phyloP scores from a whole-genome alignment of 2,113 vertebrate genomes.

The Peromyscus leucopus region DNA sequence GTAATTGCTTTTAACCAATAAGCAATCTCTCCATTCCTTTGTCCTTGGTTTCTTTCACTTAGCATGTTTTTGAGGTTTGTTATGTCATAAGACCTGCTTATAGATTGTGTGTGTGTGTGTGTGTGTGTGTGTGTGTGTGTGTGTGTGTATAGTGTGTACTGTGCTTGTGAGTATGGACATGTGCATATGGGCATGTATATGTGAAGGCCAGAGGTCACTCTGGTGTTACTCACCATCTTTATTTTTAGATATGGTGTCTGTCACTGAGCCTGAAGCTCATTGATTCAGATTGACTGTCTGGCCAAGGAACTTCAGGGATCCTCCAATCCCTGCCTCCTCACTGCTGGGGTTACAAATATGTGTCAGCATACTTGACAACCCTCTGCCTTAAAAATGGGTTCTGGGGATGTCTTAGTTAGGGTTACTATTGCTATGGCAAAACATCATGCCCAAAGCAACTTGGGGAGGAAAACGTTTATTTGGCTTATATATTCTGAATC shows the following conservation, averaged over 20 bases:
- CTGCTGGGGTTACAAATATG: background rate
- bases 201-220: background rate
- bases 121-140: too few relatives aligned
- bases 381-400: background rate
- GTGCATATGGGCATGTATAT: background rate
- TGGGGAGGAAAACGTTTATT: background rate
- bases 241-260: background rate
- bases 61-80: background rate
- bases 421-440: background rate
- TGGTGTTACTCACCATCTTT: background rate
- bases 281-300: background rate
- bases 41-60: background rate
- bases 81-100: background rate
- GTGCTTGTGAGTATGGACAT: background rate
- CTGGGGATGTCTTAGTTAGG: background rate
- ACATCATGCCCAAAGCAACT: background rate
- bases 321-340: background rate
- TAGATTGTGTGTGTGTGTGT: background rate
- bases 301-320: background rate
- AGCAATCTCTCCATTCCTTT: background rate
- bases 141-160: background rate
- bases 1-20: background rate
- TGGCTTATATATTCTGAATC: background rate
- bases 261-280: background rate
- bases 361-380: background rate